phyloP scores from a whole-genome alignment of 2,797 vertebrate species.

The Oceanodroma leucorhoa region DNA sequence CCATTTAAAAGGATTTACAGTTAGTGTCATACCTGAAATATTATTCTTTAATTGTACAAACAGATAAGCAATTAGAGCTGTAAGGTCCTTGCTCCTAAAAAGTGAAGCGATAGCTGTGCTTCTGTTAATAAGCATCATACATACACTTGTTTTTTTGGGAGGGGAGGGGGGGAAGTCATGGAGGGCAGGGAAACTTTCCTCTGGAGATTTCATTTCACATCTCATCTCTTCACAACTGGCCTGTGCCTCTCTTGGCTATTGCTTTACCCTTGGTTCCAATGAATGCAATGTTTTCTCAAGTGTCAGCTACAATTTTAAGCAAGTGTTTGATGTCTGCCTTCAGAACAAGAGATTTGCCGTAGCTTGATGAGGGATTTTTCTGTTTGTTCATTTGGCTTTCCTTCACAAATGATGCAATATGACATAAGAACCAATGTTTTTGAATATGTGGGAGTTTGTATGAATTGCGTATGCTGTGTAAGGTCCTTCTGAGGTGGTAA shows the following conservation, averaged over 20 bases:
- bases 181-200: background rate
- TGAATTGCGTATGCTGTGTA: background rate
- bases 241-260: background rate
- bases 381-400: background rate
- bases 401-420: background rate
- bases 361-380: background rate
- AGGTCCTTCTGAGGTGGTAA: background rate
- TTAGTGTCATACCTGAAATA: background rate
- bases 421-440: background rate
- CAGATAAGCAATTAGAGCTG: background rate
- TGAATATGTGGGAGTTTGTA: background rate
- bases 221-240: background rate
- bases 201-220: background rate
- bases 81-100: background rate
- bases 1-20: background rate
- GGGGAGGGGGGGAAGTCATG: background rate
- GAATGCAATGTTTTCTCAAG: background rate
- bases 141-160: background rate
- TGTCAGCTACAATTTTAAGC: background rate
- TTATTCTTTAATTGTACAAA: background rate
- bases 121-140: background rate
- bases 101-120: background rate
- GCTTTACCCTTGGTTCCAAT: background rate
- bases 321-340: background rate
- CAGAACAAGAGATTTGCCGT: background rate